phyloP scores from a whole-genome alignment of 2,113 vertebrate genomes.

The Macheiramphus alcinus region DNA sequence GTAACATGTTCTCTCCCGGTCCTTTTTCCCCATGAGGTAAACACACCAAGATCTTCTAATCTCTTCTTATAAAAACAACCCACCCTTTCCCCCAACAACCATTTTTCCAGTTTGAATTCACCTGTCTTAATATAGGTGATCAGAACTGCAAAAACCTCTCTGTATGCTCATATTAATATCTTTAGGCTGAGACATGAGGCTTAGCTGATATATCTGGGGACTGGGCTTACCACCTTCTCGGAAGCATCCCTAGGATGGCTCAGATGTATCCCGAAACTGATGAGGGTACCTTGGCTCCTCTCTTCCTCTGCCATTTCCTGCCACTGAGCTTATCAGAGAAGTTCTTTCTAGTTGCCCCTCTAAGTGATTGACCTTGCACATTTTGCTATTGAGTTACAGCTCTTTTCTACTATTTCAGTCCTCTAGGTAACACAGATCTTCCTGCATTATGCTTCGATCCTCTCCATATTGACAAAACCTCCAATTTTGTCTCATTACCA shows the following conservation, averaged over 20 bases:
- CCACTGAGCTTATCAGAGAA: background rate
- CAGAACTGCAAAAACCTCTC: background rate
- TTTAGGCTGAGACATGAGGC: background rate
- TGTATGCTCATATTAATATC: background rate
- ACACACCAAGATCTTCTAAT: background rate
- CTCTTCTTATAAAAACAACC: background rate
- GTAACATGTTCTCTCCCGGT: background rate
- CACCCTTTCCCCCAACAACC: background rate
- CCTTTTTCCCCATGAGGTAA: background rate
- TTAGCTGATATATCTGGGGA: background rate
- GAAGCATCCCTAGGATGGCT: background rate
- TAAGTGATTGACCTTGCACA: background rate
- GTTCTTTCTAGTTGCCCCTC: background rate
- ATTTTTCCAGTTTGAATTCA: background rate
- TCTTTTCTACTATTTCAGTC: background rate
- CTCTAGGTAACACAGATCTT: conserved; percentile 1
- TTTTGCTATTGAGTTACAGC: background rate
- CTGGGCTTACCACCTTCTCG: background rate
- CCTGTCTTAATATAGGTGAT: background rate
- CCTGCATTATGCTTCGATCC: conserved; percentile 15
- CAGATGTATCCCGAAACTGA: background rate
- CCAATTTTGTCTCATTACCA: conserved; percentile 28
- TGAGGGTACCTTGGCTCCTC: background rate
- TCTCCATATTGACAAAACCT: conserved; percentile 17
- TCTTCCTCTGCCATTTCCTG: background rate